Evolutionary conservation across 2,797 vertebrate genomes (phyloP).

Genomic region (Pseudopleuronectes americanus): DNA sequence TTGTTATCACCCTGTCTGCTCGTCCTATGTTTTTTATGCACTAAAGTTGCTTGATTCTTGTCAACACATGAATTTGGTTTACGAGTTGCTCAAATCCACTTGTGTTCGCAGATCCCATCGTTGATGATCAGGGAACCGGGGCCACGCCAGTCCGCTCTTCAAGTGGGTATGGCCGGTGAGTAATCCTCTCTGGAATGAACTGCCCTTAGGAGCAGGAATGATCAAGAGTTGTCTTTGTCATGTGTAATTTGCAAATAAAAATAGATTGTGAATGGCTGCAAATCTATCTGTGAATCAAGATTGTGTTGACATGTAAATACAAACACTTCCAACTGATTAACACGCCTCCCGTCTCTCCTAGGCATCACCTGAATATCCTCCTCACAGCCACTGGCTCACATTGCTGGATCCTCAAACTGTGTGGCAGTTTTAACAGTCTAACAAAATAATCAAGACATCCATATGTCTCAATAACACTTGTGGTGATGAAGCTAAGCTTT

Average conservation of each 20-base stretch:
- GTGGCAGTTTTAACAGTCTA: too few relatives aligned
- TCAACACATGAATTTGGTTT: neutral
- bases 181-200: neutral
- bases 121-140: slow-evolving; percentile 88
- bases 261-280: neutral
- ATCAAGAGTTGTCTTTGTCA: neutral
- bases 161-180: slow-evolving; percentile 89
- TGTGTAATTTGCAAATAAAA: too few relatives aligned
- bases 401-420: slow-evolving; percentile 78
- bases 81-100: slow-evolving; percentile 12
- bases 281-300: neutral
- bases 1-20: neutral
- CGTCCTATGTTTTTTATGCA: neutral
- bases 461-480: too few relatives aligned
- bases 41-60: neutral
- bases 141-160: slow-evolving; percentile 89
- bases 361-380: slow-evolving; percentile 89
- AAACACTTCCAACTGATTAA: slow-evolving; percentile 2
- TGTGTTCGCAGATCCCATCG: slow-evolving; percentile 83
- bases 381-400: slow-evolving; percentile 87
- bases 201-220: neutral
- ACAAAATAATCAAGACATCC: too few relatives aligned
- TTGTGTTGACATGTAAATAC: neutral
- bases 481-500: too few relatives aligned
- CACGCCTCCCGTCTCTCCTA: slow-evolving; percentile 50